These are phyloP conservation scores for Moxostoma hubbsi DNA, from an alignment of 2,797 vertebrate genomes.

Conservation along the genomic window DNA sequence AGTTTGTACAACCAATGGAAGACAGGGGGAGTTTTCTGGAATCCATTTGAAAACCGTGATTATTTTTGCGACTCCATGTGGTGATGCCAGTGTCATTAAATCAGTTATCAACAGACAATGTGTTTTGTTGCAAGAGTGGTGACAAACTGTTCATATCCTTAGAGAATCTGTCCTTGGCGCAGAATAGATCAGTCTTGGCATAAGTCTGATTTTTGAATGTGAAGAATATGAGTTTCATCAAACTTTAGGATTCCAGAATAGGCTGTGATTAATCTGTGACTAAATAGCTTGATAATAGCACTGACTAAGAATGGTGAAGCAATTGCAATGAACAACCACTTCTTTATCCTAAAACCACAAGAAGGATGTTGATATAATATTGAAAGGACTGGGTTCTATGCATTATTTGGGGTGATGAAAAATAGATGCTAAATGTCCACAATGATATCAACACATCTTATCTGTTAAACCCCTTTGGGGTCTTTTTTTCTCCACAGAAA, in stretches of 20 bases:
- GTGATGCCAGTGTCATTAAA: too few relatives aligned
- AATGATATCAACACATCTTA: conserved; percentile 10
- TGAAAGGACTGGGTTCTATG: too few relatives aligned
- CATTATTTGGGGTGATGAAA: too few relatives aligned
- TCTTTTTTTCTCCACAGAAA: conserved; percentile 5
- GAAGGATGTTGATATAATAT: neutral
- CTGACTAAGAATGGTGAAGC: conserved; percentile 22
- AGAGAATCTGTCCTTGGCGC: neutral
- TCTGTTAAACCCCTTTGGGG: conserved; percentile 21
- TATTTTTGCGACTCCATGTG: too few relatives aligned
- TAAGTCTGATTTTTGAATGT: neutral
- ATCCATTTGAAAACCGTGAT: too few relatives aligned
- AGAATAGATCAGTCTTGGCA: conserved; percentile 2
- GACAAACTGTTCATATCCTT: conserved; percentile 8
- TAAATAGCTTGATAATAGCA: conserved; percentile 49
- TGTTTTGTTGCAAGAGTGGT: too few relatives aligned
- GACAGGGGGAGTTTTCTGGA: too few relatives aligned
- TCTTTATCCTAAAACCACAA: neutral
- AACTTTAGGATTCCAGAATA: conserved; percentile 32
- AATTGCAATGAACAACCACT: conserved; percentile 7
- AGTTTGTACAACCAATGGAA: too few relatives aligned
- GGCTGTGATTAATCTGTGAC: too few relatives aligned
- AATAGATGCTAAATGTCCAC: neutral
- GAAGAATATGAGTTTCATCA: conserved; percentile 52
- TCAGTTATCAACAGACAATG: too few relatives aligned